phyloP scores from a whole-genome alignment of 2,797 vertebrate species.

The Lacerta bilineata region DNA sequence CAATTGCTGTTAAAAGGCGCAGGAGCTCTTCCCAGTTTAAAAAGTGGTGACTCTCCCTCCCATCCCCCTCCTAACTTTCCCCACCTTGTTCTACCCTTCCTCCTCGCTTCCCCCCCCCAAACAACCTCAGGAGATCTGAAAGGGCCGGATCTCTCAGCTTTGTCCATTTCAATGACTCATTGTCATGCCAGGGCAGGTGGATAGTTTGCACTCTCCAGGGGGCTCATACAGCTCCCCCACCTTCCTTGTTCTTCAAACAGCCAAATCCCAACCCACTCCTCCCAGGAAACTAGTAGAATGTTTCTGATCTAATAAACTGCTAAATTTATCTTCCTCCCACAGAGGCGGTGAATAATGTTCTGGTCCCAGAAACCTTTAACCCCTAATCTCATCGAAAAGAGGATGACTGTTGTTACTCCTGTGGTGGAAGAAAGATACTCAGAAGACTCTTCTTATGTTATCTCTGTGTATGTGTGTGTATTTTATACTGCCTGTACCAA shows the following conservation, averaged over 20 bases:
- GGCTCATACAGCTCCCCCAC: background rate
- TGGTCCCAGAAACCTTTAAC: background rate
- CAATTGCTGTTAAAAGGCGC: background rate
- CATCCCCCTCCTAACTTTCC: background rate
- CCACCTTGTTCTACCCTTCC: background rate
- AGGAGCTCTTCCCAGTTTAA: background rate
- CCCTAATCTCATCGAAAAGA: background rate
- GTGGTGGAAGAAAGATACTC: too few relatives aligned
- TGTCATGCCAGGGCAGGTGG: constrained; percentile 22
- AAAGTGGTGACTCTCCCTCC: background rate
- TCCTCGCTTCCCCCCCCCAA: background rate
- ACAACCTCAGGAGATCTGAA: background rate
- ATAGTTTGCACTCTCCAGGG: constrained; percentile 27
- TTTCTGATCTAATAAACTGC: background rate
- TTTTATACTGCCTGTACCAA: background rate
- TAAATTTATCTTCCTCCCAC: too few relatives aligned
- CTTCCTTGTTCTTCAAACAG: constrained; percentile 7
- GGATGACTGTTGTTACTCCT: background rate
- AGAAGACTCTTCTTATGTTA: background rate
- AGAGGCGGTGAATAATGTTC: background rate
- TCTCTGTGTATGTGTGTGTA: background rate
- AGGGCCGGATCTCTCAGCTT: background rate
- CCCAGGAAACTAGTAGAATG: background rate
- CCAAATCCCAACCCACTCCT: background rate
- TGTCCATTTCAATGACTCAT: constrained; percentile 32